phyloP scores from a whole-genome alignment of 92 coral and sea anemone species.

The Pocillopora grandis region DNA sequence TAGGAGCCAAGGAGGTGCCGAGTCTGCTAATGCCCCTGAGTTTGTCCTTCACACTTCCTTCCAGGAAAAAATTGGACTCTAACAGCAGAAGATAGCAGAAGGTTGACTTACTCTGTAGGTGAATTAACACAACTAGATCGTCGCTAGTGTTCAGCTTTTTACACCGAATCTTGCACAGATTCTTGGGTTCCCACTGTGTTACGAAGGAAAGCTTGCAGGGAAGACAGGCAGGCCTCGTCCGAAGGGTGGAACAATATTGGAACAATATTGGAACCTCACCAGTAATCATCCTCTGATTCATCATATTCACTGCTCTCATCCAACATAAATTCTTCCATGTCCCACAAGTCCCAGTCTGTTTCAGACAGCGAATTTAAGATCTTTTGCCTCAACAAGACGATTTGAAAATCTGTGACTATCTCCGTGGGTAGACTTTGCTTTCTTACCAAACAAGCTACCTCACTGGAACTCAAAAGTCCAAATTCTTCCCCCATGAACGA shows the following conservation, averaged over 20 bases:
- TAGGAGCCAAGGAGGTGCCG: no score
- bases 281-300: conserved; percentile 79
- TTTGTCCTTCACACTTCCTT: no score
- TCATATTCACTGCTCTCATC: conserved; percentile 82
- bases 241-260: no score
- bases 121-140: not conserved
- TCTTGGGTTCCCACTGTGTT: not conserved
- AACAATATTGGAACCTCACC: conserved; percentile 32
- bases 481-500: conserved; percentile 41
- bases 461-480: conserved; percentile 52
- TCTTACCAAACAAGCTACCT: conserved; percentile 46
- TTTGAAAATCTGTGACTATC: conserved; percentile 64
- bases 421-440: conserved; percentile 63
- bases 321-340: conserved; percentile 60
- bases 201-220: no score
- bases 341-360: conserved; percentile 84
- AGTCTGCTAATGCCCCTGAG: no score
- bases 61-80: no score
- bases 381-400: conserved; percentile 69
- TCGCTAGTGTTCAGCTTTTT: not conserved
- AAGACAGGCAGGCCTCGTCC: no score
- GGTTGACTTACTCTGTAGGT: no score
- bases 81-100: no score
- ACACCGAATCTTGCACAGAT: not conserved
- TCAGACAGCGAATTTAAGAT: conserved; percentile 61